Conservation (phyloP, 1,140 invertebrate species). For the Calliphora vicina region DNA sequence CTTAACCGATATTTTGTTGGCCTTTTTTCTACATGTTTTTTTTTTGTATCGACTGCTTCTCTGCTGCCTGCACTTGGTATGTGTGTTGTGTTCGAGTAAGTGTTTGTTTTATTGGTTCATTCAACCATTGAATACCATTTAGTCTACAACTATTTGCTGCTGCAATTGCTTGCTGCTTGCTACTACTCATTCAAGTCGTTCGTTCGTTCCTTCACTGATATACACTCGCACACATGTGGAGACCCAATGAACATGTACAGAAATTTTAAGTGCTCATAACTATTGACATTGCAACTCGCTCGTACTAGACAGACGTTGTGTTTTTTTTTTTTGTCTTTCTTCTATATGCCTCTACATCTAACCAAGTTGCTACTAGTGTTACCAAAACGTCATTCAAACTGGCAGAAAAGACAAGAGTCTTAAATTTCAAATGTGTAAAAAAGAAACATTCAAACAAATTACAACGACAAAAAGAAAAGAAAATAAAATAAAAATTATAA, state of each 20-base stretch:
- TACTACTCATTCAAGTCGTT: not conserved
- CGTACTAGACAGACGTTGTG: not conserved
- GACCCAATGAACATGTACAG: not conserved
- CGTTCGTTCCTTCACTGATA: not conserved
- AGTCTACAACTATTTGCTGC: not conserved
- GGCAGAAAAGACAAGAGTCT: not conserved
- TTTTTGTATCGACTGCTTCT: not conserved
- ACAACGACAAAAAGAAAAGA: not conserved
- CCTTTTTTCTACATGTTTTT: not conserved
- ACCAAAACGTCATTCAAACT: conserved; percentile 12
- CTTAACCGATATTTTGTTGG: conserved; percentile 15
- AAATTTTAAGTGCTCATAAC: conserved; percentile 14
- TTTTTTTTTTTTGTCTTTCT: not conserved
- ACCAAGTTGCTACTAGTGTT: conserved; percentile 4
- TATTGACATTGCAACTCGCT: not conserved
- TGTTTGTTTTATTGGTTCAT: conserved; percentile 2
- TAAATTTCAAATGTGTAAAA: not conserved
- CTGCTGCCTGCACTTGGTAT: not conserved
- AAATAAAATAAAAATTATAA: not conserved
- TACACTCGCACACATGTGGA: not conserved
- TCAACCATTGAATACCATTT: conserved; percentile 8
- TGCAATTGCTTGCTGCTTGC: not conserved
- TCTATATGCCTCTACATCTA: not conserved
- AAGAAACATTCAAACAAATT: too few species aligned
- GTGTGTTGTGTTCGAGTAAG: not conserved